Base-by-base conservation (phyloP, 1,140 invertebrate species). In the Parasteatoda tepidariorum region DNA sequence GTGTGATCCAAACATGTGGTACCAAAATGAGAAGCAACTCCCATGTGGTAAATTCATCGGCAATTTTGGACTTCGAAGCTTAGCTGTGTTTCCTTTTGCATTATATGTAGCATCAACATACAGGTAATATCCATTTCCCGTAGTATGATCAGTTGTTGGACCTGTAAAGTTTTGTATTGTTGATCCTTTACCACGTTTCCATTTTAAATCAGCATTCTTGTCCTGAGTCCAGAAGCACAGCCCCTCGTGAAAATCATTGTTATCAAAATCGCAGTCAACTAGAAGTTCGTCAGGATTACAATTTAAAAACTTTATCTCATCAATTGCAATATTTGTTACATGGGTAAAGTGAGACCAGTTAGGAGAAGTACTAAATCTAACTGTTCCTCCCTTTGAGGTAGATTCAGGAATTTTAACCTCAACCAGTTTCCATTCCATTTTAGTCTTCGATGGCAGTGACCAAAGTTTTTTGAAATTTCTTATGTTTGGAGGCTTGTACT, bases 1-100 rank as follows among this genome's bases (percentile, higher is more conserved):
- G 33, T 79, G 34, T 54, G 13, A 28, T 9, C 86, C 86, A 33
- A 81, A 81, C 86, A 87, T 87, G 54, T 86, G 83, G 75, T 86
- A 86, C 73, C 78, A 86, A 70, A 86, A 85, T 38, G 68, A 66
- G 34, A 86, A 83, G 61, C 86, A 86, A 15, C 24, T 68, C 28
- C 68, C 61, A 38, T 73, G 38, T 11, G 68, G 59, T 6, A 22
- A 18, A 61, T 28, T 62, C 57, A n/a, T 38, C 15, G 67, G 31
- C 1, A 85, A 18, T 15, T 18, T 28, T 2, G 83, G 83, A 57
- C 81, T 79, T 38, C 7, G 78, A 11, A 85, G 59, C 11, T 15
- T n/a, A 30, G 83, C 73, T 11, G 26, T 41, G 22, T 64, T 22
- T 6, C 28, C 38, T 9, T 48, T 6, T 6, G 4, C 18, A 2